Conservation (phyloP, 2,797 vertebrate genomes). For the Sylvia borin region DNA sequence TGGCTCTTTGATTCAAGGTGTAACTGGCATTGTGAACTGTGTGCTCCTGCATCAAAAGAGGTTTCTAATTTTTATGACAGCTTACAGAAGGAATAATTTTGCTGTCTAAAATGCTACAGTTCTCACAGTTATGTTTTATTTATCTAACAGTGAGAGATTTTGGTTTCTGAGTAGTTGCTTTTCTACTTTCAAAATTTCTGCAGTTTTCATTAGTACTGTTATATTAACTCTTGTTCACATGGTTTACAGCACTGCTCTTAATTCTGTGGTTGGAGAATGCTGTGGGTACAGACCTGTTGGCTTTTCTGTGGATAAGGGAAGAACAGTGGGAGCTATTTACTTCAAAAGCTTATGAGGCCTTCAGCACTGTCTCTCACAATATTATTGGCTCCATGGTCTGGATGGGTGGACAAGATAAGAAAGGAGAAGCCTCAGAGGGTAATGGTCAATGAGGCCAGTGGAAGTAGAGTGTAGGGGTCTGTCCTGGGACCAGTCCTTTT, state of each 20-base stretch:
- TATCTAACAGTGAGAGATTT: neutral
- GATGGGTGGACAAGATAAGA: neutral
- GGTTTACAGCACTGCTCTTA: neutral
- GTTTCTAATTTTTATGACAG: neutral
- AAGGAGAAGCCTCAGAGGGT: neutral
- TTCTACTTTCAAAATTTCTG: neutral
- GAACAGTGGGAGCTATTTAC: neutral
- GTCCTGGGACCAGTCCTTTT: neutral
- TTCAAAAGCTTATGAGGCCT: neutral
- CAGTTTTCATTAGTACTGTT: neutral
- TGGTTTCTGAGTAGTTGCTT: neutral
- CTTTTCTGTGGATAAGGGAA: neutral
- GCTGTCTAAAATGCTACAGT: neutral
- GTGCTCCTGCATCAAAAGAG: neutral
- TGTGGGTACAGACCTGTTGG: neutral
- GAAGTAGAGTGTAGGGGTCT: neutral
- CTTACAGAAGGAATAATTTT: neutral
- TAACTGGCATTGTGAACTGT: neutral
- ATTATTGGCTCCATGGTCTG: neutral
- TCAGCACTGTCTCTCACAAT: neutral
- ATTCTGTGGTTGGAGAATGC: neutral
- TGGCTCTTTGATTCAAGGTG: neutral
- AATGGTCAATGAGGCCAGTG: neutral
- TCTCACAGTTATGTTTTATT: neutral
- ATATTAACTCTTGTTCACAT: neutral